These are phyloP conservation scores for Siniperca scherzeri DNA, from an alignment of 2,797 vertebrate species.

Conservation along the genomic window DNA sequence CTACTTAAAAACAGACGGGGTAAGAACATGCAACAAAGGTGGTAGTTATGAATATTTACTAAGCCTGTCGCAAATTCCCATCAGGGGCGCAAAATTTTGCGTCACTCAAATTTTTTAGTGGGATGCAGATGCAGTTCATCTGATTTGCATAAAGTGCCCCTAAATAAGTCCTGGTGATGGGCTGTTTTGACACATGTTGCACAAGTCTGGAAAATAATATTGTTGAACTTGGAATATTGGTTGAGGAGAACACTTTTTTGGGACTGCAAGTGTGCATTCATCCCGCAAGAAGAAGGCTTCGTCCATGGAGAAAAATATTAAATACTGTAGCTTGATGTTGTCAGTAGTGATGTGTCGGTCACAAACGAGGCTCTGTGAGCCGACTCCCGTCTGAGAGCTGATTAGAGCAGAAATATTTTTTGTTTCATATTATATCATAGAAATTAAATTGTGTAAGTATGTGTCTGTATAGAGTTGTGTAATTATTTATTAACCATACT, in stretches of 20 bases:
- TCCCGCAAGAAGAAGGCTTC: not conserved
- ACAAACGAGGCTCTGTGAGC: too few species aligned
- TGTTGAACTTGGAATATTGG: not conserved
- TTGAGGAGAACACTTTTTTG: not conserved
- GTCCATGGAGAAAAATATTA: not conserved
- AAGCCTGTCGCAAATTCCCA: not conserved
- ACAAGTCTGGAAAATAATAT: not conserved
- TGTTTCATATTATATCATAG: too few species aligned
- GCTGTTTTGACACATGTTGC: not conserved
- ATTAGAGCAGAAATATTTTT: too few species aligned
- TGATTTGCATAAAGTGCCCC: conserved; percentile 1
- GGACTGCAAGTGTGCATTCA: too few species aligned
- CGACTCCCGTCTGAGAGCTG: too few species aligned
- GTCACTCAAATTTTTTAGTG: not conserved
- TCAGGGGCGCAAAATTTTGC: not conserved
- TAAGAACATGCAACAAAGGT: conserved; percentile 10
- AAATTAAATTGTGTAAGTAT: too few species aligned
- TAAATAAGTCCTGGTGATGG: conserved; percentile 2
- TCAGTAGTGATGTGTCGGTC: not conserved
- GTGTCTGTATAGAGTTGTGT: too few species aligned
- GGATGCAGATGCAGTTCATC: not conserved
- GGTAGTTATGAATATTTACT: not conserved
- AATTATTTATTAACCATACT: too few species aligned
- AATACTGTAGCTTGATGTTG: not conserved
- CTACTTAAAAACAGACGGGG: not conserved